These are phyloP conservation scores for Meleagris gallopavo DNA, from an alignment of 2,113 vertebrate genomes.

Conservation along the genomic window DNA sequence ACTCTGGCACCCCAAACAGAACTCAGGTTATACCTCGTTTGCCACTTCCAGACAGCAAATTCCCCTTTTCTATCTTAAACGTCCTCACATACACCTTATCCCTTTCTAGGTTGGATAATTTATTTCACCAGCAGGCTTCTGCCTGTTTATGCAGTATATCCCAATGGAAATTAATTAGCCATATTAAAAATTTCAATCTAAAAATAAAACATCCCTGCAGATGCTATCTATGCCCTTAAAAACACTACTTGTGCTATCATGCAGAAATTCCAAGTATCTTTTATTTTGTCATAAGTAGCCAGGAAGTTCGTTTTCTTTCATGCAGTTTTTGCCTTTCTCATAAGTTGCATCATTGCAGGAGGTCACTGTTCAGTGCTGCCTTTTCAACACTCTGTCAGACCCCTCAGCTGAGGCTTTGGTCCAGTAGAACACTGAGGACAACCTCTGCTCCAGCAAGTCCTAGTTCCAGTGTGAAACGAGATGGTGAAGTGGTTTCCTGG, in stretches of 20 bases:
- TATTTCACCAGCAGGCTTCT: slow-evolving; percentile 55
- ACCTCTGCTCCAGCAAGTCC: background rate
- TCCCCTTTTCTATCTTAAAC: background rate
- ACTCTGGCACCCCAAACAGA: rapidly evolving
- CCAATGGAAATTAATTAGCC: slow-evolving; percentile 43
- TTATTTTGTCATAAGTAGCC: background rate
- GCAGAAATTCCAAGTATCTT: background rate
- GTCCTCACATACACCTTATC: slow-evolving; percentile 1
- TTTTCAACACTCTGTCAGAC: background rate
- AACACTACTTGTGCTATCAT: slow-evolving; percentile 19
- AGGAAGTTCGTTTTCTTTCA: background rate
- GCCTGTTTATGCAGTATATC: slow-evolving; percentile 5
- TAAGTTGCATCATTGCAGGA: background rate
- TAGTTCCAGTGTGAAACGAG: background rate
- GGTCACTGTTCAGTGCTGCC: rapidly evolving
- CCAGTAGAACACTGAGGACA: background rate
- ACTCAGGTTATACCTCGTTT: background rate
- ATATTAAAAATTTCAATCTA: background rate
- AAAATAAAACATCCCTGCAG: slow-evolving; percentile 46
- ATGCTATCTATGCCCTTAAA: slow-evolving; percentile 26
- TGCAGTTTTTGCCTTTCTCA: background rate
- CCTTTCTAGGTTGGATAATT: slow-evolving; percentile 54
- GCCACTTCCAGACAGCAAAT: background rate
- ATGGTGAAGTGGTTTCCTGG: background rate
- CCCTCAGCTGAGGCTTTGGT: background rate